These are phyloP conservation scores for Antedon bifida DNA, from an alignment of 35 echinoderm and acorn worm species.

Conservation along the genomic window DNA sequence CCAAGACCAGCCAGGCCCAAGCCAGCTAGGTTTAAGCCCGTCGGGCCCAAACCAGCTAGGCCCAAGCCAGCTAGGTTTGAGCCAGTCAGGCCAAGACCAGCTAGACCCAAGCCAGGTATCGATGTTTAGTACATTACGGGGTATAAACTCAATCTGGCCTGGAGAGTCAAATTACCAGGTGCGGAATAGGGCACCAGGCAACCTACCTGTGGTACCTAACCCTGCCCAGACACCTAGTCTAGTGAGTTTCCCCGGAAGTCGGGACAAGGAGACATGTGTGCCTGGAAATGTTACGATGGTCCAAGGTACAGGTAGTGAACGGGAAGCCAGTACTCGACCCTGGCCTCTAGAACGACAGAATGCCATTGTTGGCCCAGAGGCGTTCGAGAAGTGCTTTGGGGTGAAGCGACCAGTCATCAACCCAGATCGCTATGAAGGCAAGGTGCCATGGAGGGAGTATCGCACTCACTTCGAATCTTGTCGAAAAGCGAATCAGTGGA, in stretches of 20 bases:
- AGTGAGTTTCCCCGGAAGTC: too few relatives aligned
- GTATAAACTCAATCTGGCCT: background rate
- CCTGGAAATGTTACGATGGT: too few relatives aligned
- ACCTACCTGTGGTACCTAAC: background rate
- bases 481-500: background rate
- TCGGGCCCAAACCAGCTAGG: constrained; percentile 1
- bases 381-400: background rate
- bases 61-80: background rate
- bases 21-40: background rate
- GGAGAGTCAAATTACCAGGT: background rate
- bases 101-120: background rate
- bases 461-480: constrained; percentile 24
- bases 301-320: too few relatives aligned
- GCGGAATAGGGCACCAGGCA: background rate
- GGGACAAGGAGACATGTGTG: too few relatives aligned
- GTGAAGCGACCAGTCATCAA: background rate
- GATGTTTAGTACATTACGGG: background rate
- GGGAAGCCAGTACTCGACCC: background rate
- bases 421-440: constrained; percentile 19
- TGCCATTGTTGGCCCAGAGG: background rate
- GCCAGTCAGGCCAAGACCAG: background rate
- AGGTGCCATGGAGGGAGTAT: constrained; percentile 31
- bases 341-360: background rate
- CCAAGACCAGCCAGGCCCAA: too few relatives aligned
- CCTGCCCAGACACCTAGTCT: too few relatives aligned